phyloP scores from a whole-genome alignment of 2,797 vertebrate species.

The Phrynocephalus vlangalii region DNA sequence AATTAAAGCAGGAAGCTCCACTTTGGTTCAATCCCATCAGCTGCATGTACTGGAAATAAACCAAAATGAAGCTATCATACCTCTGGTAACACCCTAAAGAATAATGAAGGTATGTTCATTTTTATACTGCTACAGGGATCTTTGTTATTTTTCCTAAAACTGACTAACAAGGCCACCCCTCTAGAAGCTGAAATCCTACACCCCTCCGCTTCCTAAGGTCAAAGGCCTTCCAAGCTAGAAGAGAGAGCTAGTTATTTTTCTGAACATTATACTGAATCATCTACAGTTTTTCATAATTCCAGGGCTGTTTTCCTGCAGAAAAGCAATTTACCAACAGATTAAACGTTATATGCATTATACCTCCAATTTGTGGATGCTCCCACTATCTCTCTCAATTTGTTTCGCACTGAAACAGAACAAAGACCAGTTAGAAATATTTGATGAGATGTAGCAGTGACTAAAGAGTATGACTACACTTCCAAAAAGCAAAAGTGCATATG shows the following conservation, averaged over 20 bases:
- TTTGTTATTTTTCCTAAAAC: neutral
- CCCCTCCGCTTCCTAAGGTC: too few species aligned
- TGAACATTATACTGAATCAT: neutral
- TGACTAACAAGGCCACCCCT: neutral
- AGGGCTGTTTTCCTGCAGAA: neutral
- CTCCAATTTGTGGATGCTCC: slow-evolving; percentile 96
- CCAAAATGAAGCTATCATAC: too few species aligned
- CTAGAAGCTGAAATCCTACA: too few species aligned
- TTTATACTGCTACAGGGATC: neutral
- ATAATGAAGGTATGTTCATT: neutral
- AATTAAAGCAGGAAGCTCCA: too few species aligned
- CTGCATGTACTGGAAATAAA: too few species aligned
- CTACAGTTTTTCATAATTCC: neutral
- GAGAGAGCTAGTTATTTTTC: neutral
- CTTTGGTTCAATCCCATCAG: too few species aligned
- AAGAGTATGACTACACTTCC: slow-evolving; percentile 35
- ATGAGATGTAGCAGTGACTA: slow-evolving; percentile 13
- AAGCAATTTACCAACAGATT: neutral
- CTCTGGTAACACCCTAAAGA: neutral
- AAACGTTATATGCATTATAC: slow-evolving; percentile 75
- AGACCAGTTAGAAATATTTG: slow-evolving; percentile 54
- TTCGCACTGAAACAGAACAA: slow-evolving; percentile 86
- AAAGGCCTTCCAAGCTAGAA: neutral
- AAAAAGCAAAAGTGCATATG: slow-evolving; percentile 56
- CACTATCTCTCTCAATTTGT: slow-evolving; percentile 90